Percentiles rank a stretch among this genome's conserved stretches.
Evolutionary conservation across 2,113 vertebrate genomes (phyloP).

Genomic region (Alligator sinensis): DNA sequence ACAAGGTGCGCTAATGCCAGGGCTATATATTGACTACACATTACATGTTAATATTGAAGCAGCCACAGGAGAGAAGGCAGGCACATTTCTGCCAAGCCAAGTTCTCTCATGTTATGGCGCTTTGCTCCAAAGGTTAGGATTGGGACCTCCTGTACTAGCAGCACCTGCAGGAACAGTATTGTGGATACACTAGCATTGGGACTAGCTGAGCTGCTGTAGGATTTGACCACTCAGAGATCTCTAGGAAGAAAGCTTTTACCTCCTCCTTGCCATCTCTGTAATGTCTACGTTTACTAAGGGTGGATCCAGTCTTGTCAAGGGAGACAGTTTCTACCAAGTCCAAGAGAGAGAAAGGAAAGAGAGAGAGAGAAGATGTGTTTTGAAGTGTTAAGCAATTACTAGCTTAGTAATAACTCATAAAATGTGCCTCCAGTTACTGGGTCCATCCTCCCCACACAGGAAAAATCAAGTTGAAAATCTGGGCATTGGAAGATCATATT

Average conservation of each 20-base stretch:
- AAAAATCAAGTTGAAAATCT: neutral
- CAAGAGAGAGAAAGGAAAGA: neutral
- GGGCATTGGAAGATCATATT: neutral
- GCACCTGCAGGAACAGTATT: conserved; percentile 12
- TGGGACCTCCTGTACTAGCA: neutral
- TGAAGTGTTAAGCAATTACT: neutral
- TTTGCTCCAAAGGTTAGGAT: conserved; percentile 25
- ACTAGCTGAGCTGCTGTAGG: neutral
- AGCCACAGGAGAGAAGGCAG: neutral
- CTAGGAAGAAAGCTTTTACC: neutral
- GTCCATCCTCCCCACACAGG: neutral
- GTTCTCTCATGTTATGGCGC: neutral
- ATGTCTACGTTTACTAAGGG: neutral
- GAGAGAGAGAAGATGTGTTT: neutral
- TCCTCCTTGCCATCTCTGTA: neutral
- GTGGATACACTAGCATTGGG: neutral
- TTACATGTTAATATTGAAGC: neutral
- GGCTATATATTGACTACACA: neutral
- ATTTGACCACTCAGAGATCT: neutral
- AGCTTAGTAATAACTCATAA: neutral
- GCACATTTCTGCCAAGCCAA: neutral
- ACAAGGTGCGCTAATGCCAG: neutral
- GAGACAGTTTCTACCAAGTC: neutral
- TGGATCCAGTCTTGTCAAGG: neutral
- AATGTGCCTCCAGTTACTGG: neutral